phyloP scores from a whole-genome alignment of 2,113 vertebrate species.

The Rhinoderma darwinii region DNA sequence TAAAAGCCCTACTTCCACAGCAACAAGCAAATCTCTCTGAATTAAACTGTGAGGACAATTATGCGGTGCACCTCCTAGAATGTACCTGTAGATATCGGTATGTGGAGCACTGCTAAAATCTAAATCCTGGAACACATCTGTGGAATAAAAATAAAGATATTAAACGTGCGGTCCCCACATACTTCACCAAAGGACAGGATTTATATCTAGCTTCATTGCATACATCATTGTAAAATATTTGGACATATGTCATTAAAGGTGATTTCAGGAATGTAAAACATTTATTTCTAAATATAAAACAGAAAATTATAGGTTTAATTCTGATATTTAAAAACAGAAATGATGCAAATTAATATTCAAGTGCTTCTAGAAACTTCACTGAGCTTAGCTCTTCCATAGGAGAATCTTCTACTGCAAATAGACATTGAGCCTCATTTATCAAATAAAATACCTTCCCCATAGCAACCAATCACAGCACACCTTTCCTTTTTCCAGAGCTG shows the following conservation, averaged over 20 bases:
- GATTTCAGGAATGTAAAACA: background rate
- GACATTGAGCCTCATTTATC: too few species aligned
- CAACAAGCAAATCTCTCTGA: conserved; percentile 35
- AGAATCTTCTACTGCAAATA: background rate
- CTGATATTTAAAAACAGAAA: background rate
- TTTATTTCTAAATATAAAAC: background rate
- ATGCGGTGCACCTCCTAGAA: conserved; percentile 27
- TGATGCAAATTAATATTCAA: background rate
- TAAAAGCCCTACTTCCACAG: conserved; percentile 47
- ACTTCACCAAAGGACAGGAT: too few species aligned
- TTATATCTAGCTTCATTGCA: background rate
- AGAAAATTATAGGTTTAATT: background rate
- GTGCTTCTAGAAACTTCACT: background rate
- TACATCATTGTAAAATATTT: background rate
- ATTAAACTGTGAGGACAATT: conserved; percentile 44
- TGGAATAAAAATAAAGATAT: conserved; percentile 36
- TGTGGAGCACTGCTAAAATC: conserved; percentile 21
- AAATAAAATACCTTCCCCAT: background rate
- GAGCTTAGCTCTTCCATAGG: background rate
- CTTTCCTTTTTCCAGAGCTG: too few species aligned
- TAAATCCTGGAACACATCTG: conserved; percentile 37
- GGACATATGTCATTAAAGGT: background rate
- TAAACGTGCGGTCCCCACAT: background rate
- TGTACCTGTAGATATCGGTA: conserved; percentile 44
- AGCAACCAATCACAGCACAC: background rate